Percentiles rank a stretch among this genome's conserved stretches.
Evolutionary conservation across 2,797 vertebrate species (phyloP).

Genomic region (Chiloscyllium punctatum): DNA sequence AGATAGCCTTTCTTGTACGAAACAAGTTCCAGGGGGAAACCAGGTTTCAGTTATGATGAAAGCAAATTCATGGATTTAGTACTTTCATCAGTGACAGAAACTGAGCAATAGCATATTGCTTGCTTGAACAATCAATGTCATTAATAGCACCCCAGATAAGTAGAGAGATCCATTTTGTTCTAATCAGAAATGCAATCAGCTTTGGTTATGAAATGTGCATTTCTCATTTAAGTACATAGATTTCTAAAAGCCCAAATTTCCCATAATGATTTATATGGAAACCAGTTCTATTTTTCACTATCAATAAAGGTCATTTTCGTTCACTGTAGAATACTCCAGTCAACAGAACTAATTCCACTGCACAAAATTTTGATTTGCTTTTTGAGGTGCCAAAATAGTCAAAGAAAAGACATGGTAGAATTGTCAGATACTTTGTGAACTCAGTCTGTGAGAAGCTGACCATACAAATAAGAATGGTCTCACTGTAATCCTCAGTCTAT

Average conservation of each 20-base stretch:
- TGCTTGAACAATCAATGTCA: background rate
- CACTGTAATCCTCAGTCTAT: too few species aligned
- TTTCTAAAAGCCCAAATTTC: background rate
- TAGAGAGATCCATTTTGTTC: background rate
- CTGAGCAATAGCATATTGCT: background rate
- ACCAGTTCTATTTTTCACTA: background rate
- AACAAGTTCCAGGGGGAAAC: background rate
- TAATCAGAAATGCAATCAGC: slow-evolving; percentile 20
- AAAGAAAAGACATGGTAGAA: background rate
- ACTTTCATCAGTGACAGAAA: background rate
- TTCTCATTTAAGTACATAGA: slow-evolving; percentile 16
- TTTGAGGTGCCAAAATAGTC: background rate
- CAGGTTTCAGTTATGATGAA: background rate
- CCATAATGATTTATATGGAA: background rate
- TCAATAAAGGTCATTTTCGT: slow-evolving; percentile 14
- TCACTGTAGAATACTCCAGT: background rate
- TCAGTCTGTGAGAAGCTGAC: background rate
- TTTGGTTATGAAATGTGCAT: background rate
- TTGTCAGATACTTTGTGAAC: background rate
- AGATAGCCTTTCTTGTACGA: background rate
- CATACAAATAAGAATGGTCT: too few species aligned
- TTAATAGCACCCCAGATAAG: background rate
- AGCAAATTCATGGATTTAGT: background rate
- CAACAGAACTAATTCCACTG: background rate
- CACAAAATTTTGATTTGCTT: background rate